Evolutionary conservation across 1,140 invertebrate species (phyloP), one percentile per base, ranked within the genome.

Genomic region (Hestina assimilis): DNA sequence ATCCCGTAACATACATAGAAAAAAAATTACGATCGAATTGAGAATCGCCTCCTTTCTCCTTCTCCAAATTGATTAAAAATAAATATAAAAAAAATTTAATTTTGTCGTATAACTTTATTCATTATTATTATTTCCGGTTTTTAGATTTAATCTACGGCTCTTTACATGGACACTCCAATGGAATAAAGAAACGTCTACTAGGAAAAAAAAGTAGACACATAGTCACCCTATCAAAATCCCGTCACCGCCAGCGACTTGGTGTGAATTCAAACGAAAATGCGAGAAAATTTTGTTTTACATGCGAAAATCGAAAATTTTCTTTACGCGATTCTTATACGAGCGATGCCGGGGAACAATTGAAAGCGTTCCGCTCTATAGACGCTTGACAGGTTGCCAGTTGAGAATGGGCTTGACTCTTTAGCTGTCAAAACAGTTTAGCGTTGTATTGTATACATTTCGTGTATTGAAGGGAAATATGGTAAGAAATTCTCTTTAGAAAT

Each of bases 281-380:
- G 74, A 65, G 70, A 67, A 77, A 82, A 79, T 86, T 86, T 83
- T 82, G 80, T 86, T 86, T 76, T 79, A 86, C 80, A 86, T 72
- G 78, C 65, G 68, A 75, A 82, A 83, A 86, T 82, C 72, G 81
- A 73, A 79, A 81, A 78, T 73, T 77, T 75, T 67, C 61, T 68
- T 75, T 69, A 66, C 62, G 66, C 61, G 61, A 67, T 50, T 64
- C 67, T 63, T 62, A 63, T 38, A 56, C 45, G 19, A 24, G 41
- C 43, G 48, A 17, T 56, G 47, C 63, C 56, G 42, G 50, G 64
- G 31, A 61, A 67, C 69, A 70, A 74, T 69, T 66, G 58, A 61
- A 55, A 52, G 42, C 43, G 41, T 48, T 41, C 38, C 17, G 12
- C 17, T 21, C 38, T 41, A 41, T 41, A 21, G 38, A 23, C 38